Percentiles rank a stretch among this genome's conserved stretches.
These are phyloP conservation scores for Delphinapterus leucas DNA, from an alignment of 2,113 vertebrate species.

Conservation along the genomic window DNA sequence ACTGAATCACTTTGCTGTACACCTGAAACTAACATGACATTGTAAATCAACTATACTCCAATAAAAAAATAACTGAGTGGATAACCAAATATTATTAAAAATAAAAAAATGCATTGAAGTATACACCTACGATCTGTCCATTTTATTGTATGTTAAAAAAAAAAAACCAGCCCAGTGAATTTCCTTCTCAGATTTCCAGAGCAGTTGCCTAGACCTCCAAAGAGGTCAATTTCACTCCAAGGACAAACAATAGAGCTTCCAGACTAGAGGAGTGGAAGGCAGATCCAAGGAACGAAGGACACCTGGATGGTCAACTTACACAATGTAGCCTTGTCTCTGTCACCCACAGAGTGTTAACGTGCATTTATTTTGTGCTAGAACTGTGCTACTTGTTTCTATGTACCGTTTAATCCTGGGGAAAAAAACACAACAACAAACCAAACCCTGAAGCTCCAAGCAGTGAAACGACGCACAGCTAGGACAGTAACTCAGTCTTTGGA, in stretches of 20 bases:
- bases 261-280: not conserved
- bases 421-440: not conserved
- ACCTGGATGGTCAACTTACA: accelerated
- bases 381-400: not conserved
- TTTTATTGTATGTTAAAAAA: not conserved
- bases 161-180: not conserved
- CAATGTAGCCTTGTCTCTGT: accelerated
- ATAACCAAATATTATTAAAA: not conserved
- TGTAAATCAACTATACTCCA: not conserved
- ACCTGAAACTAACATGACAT: not conserved
- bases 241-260: not conserved
- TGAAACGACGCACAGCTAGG: not conserved
- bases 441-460: not conserved
- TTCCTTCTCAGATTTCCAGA: not conserved
- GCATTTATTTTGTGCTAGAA: not conserved
- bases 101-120: not conserved
- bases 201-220: not conserved
- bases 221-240: not conserved
- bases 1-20: not conserved
- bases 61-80: not conserved
- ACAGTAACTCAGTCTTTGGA: accelerated
- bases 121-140: not conserved
- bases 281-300: not conserved
- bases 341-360: accelerated
- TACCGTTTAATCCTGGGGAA: not conserved